Conservation (phyloP, 2,888 invertebrate genomes). For the Drosophila tripunctata region DNA sequence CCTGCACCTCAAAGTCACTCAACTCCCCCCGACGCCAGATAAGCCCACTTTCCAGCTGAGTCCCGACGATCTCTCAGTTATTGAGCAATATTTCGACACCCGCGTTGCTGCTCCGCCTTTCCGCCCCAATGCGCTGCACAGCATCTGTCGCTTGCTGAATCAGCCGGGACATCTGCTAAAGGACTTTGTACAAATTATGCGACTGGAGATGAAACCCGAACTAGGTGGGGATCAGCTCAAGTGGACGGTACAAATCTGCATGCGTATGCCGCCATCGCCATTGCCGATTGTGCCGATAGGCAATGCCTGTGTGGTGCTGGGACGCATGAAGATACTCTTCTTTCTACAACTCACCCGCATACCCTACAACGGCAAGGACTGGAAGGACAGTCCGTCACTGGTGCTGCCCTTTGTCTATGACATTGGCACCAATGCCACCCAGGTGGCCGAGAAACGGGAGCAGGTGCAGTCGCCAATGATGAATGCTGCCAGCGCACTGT, state of each 20-base stretch:
- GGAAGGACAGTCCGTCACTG: slow-evolving; percentile 89
- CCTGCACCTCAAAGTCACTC: slow-evolving; percentile 91
- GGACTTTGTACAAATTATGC: slow-evolving; percentile 92
- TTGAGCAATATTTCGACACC: slow-evolving; percentile 96
- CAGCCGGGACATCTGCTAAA: slow-evolving; percentile 94
- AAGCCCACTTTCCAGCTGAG: slow-evolving; percentile 91
- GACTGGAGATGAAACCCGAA: slow-evolving; percentile 87
- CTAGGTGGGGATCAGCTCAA: slow-evolving; percentile 88
- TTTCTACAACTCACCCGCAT: slow-evolving; percentile 92
- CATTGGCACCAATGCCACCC: slow-evolving; percentile 92
- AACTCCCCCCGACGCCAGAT: slow-evolving; percentile 87
- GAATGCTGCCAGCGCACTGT: slow-evolving; percentile 87
- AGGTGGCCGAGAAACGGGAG: slow-evolving; percentile 93
- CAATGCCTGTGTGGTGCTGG: slow-evolving; percentile 93
- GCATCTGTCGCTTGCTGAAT: slow-evolving; percentile 93
- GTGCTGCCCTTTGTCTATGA: slow-evolving; percentile 96
- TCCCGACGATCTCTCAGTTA: slow-evolving; percentile 93
- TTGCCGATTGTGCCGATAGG: slow-evolving; percentile 95
- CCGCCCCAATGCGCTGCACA: slow-evolving; percentile 94
- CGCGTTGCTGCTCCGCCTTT: slow-evolving; percentile 95
- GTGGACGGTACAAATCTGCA: slow-evolving; percentile 96
- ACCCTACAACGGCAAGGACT: slow-evolving; percentile 87
- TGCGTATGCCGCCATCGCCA: slow-evolving; percentile 95
- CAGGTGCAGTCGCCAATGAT: slow-evolving; percentile 86
- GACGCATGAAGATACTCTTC: slow-evolving; percentile 94